Conservation (phyloP, 2,888 invertebrate genomes). For the Aquatica leii region DNA sequence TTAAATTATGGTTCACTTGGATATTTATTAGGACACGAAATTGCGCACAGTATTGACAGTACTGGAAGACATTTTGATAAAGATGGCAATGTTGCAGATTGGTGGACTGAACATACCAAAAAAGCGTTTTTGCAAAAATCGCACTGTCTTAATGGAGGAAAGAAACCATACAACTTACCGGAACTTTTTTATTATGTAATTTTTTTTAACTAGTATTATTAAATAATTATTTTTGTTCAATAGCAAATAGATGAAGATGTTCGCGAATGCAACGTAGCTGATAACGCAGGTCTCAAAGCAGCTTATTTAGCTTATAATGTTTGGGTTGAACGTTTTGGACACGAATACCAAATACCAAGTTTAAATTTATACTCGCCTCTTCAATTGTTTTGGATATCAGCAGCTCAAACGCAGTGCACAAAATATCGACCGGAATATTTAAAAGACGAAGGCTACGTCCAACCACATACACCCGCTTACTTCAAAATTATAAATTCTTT, state of each 20-base stretch:
- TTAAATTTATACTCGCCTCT: constrained; percentile 70
- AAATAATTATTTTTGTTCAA: constrained; percentile 19
- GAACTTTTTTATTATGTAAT: constrained; percentile 69
- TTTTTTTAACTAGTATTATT: not conserved
- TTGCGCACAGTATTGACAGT: constrained; percentile 81
- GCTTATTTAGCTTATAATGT: constrained; percentile 85
- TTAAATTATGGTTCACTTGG: constrained; percentile 89
- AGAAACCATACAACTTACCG: constrained; percentile 79
- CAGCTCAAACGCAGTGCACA: constrained; percentile 89
- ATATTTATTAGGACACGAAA: constrained; percentile 86
- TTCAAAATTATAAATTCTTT: constrained; percentile 70
- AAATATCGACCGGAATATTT: constrained; percentile 74
- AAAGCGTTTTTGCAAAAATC: constrained; percentile 81
- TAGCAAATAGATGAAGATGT: constrained; percentile 91
- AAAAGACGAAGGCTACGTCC: constrained; percentile 81
- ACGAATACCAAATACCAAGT: constrained; percentile 73
- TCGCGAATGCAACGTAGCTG: constrained; percentile 94
- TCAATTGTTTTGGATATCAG: constrained; percentile 84
- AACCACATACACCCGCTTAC: constrained; percentile 73
- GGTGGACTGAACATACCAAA: constrained; percentile 83
- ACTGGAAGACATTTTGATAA: constrained; percentile 28
- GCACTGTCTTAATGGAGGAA: constrained; percentile 85
- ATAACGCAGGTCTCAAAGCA: constrained; percentile 92
- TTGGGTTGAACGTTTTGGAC: constrained; percentile 71
- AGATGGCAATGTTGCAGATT: constrained; percentile 25